Evolutionary conservation across 2,888 invertebrate species (phyloP), one percentile per base, ranked within the genome.

Genomic region (Ametastegia equiseti): DNA sequence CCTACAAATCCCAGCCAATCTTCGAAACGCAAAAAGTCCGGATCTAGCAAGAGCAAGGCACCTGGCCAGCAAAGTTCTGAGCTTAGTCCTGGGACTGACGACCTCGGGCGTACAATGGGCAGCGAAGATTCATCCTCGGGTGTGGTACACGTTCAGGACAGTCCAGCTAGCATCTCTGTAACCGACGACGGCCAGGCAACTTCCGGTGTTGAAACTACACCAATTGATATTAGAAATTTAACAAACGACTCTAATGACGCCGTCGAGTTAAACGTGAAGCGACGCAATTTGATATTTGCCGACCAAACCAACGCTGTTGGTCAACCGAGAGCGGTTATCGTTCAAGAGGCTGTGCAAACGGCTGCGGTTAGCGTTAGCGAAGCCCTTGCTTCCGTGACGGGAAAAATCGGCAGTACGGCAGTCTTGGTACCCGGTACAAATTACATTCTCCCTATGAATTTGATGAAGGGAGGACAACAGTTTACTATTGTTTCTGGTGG

Each of bases 101-200:
- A 96, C 87, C 93, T 94, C 6, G 93, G 95, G 19, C 92, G 94
- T 47, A 96, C 96, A 0, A 94, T 96, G 93, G 96, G 96, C 2
- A 96, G 96, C 82, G 96, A 96, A 90, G 96, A 96, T 87, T 96
- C 96, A 86, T 96, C 96, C 13, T 95, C 95, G 86, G 96, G 96
- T 0, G 93, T 94, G 15, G 88, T 88, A 0, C 91, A 90, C 9
- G 86, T 91, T 1, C 92, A 92, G 79, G 92, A 92, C 67, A 92
- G 92, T 79, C 92, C 92, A 2, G 92, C 92, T 0, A 91, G 92
- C 0, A 91, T 90, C 27, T 88, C 90, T 1, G 87, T 88, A 0
- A 88, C 89, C 15, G 92, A 92, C 33, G 91, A 91, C 54, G 84
- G 86, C 36, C 84, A 85, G n/a, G 81, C 85, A 19, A 83, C 84